Conservation (phyloP, 2,797 vertebrate genomes). For the Eupleurogrammus muticus region DNA sequence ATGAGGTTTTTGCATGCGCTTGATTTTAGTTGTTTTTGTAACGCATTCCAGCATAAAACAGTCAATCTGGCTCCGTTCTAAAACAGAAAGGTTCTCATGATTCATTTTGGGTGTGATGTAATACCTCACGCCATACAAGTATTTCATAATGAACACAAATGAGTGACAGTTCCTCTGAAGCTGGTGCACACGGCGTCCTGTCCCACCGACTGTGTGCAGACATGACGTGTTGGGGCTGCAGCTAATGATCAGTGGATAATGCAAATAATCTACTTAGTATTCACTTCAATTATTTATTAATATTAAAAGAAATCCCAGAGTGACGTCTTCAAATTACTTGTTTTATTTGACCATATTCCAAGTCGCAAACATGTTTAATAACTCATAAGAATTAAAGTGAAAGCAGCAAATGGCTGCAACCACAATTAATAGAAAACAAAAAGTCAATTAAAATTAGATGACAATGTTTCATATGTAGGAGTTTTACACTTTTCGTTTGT, state of each 20-base stretch:
- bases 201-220: conserved; percentile 6
- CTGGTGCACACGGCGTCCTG: conserved; percentile 19
- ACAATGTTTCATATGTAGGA: background rate
- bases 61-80: background rate
- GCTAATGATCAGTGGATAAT: too few relatives aligned
- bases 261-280: too few relatives aligned
- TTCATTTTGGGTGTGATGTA: conserved; percentile 18
- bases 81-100: conserved; percentile 9
- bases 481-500: background rate
- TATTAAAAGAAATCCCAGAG: too few relatives aligned
- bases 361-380: too few relatives aligned
- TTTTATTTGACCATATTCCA: too few relatives aligned
- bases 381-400: background rate
- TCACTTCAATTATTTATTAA: too few relatives aligned
- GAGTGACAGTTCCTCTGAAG: conserved; percentile 16
- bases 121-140: background rate
- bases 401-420: background rate
- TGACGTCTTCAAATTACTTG: too few relatives aligned
- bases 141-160: conserved; percentile 20
- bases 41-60: background rate
- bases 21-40: conserved; percentile 2
- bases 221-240: background rate
- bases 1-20: background rate
- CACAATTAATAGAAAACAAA: background rate
- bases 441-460: background rate